Percentiles rank a stretch among this genome's conserved stretches.
Evolutionary conservation across 2,888 invertebrate species (phyloP).

Genomic region (Pantelozetes paolii): DNA sequence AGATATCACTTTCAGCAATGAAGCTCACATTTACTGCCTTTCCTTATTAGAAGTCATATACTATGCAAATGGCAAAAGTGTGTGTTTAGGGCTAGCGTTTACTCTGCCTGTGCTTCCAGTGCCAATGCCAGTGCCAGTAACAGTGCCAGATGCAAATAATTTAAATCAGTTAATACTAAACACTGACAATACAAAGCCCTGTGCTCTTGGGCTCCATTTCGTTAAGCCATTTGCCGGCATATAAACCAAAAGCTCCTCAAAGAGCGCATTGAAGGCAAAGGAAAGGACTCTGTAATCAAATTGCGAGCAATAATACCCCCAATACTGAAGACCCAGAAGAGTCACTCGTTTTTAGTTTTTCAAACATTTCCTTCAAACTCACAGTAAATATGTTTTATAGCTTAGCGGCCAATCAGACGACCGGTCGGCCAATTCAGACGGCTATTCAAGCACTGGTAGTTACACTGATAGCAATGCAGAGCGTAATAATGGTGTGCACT

Average conservation of each 20-base stretch:
- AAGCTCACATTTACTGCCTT: conserved; percentile 12
- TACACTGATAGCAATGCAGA: background rate
- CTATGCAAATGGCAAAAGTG: conserved; percentile 7
- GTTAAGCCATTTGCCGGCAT: conserved; percentile 28
- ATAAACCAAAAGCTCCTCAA: background rate
- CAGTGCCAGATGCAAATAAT: conserved; percentile 37
- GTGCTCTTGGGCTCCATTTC: conserved; percentile 7
- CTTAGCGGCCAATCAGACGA: conserved; percentile 27
- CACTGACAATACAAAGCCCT: conserved; percentile 27
- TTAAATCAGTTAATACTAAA: conserved; percentile 22
- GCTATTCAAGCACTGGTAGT: background rate
- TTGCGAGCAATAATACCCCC: background rate
- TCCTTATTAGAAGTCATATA: background rate
- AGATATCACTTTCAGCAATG: background rate
- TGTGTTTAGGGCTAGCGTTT: background rate
- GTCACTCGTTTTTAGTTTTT: background rate
- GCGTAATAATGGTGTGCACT: conserved; percentile 13
- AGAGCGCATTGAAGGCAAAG: conserved; percentile 15
- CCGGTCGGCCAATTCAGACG: background rate
- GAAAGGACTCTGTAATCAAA: conserved; percentile 34
- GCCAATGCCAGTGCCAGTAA: background rate
- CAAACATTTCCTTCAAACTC: conserved; percentile 11
- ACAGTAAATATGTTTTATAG: conserved; percentile 36
- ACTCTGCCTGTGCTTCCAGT: background rate
- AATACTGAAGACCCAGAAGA: background rate